phyloP scores from a whole-genome alignment of 2,113 vertebrate species.

The Prionailurus viverrinus region DNA sequence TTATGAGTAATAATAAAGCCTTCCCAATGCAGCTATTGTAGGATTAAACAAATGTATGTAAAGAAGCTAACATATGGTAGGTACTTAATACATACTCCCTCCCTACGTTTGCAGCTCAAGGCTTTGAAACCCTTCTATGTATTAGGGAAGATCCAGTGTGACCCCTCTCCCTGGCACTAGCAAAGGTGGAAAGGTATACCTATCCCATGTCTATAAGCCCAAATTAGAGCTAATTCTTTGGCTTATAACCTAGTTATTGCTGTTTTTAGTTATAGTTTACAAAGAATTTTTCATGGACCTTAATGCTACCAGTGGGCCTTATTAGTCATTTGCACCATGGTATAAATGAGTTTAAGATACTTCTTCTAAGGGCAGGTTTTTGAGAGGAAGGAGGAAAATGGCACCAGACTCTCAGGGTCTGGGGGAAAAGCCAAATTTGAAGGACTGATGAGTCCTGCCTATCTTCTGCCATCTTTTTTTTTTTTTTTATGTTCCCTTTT shows the following conservation, averaged over 20 bases:
- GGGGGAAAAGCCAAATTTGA: not conserved
- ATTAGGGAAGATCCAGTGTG: not conserved
- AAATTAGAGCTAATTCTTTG: not conserved
- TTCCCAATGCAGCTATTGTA: not conserved
- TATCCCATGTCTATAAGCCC: not conserved
- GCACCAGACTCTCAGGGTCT: not conserved
- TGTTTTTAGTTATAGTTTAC: not conserved
- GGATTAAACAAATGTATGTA: not conserved
- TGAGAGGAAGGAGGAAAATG: not conserved
- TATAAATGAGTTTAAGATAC: not conserved
- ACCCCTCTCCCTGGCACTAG: not conserved
- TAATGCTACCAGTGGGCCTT: not conserved
- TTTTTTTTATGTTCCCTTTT: not conserved
- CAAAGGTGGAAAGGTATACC: not conserved
- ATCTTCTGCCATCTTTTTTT: not conserved
- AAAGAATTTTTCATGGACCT: not conserved
- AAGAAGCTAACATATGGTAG: not conserved
- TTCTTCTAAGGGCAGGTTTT: constrained; percentile 19
- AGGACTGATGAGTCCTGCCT: not conserved
- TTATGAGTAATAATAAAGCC: not conserved
- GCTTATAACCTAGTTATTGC: not conserved
- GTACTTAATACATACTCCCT: not conserved
- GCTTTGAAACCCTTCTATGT: not conserved
- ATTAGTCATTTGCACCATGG: not conserved
- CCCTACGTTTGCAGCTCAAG: not conserved